These are phyloP conservation scores for Thalpophila matura DNA, from an alignment of 2,888 invertebrate genomes.

Conservation along the genomic window DNA sequence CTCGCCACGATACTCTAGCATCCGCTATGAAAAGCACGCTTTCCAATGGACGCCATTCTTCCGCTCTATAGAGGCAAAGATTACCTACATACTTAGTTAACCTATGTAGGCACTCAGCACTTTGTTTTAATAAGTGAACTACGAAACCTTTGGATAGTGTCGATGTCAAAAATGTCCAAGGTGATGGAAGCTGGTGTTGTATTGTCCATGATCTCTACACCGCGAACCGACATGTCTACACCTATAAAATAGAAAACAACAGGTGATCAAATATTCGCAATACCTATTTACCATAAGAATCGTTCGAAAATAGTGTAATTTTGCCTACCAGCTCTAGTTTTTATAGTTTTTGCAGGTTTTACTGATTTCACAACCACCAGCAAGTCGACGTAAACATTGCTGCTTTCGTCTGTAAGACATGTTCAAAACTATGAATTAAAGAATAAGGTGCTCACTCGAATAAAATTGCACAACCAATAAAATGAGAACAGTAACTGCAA, in stretches of 20 bases:
- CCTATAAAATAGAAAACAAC: slow-evolving; percentile 68
- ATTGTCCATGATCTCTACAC: slow-evolving; percentile 92
- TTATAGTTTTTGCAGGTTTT: slow-evolving; percentile 91
- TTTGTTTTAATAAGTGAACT: neutral
- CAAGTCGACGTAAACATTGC: slow-evolving; percentile 91
- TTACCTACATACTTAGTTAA: no score
- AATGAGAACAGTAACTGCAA: no score
- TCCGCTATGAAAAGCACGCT: slow-evolving; percentile 94
- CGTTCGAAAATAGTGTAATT: neutral
- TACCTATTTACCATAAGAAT: neutral
- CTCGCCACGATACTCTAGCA: slow-evolving; percentile 91
- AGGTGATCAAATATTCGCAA: neutral
- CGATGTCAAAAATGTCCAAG: slow-evolving; percentile 93
- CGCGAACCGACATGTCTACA: slow-evolving; percentile 91
- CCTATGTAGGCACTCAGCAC: no score
- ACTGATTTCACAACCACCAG: slow-evolving; percentile 93
- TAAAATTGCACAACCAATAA: no score
- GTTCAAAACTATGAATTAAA: no score
- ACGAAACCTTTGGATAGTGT: slow-evolving; percentile 92
- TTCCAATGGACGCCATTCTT: slow-evolving; percentile 92
- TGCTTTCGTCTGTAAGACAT: slow-evolving; percentile 79
- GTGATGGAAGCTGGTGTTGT: slow-evolving; percentile 91
- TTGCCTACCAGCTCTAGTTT: slow-evolving; percentile 89
- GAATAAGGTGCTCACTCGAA: no score
- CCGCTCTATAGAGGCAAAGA: slow-evolving; percentile 85